Base-by-base conservation (phyloP, 1,140 invertebrate genomes). In the Drosophila subobscura region DNA sequence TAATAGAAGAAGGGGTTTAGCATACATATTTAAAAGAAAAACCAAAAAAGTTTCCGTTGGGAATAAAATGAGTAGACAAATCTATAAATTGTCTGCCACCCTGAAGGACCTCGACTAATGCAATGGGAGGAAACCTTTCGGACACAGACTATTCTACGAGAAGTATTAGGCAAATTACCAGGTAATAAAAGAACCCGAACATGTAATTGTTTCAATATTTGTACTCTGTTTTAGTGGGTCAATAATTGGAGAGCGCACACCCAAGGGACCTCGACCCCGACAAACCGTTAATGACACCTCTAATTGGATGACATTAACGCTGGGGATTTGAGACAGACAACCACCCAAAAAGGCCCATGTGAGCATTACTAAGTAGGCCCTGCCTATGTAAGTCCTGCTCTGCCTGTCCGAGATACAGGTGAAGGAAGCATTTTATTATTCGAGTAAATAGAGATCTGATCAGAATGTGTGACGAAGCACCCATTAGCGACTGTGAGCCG, bases 201-300 rank as follows among this genome's bases (percentile, higher is more conserved):
- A 85, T 85, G 79, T 89, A 85, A 89, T 89, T 89, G 74, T 85
- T 79, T 66, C 80, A 75, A 71, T 81, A 77, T 79, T 78, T 88
- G 68, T 73, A 37, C 33, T 37, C 33, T 12, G 12, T 37, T 37
- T 7, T 12, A 37, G 10, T 52, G 44, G 49, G 60, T 8, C 57
- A 52, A 41, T 89, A 89, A 84, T 84, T 85, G 79, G 77, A 70
- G 83, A 89, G 72, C 70, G 72, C 70, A 89, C 89, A 79, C 78
- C 37, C 47, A 60, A 59, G 57, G 70, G 70, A 74, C 56, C 7
- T 7, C 27, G 29, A 33, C 29, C 10, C 40, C 50, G 57, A 86
- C 80, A 80, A 86, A 71, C 83, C 80, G 78, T 79, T 90, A 90
- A 90, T 90, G 89, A 90, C 89, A 90, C 89, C 80, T 85, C 50